Evolutionary conservation across 2,888 invertebrate species (phyloP), one percentile per base, ranked within the genome.

Genomic region (Pandemis cinnamomeana): DNA sequence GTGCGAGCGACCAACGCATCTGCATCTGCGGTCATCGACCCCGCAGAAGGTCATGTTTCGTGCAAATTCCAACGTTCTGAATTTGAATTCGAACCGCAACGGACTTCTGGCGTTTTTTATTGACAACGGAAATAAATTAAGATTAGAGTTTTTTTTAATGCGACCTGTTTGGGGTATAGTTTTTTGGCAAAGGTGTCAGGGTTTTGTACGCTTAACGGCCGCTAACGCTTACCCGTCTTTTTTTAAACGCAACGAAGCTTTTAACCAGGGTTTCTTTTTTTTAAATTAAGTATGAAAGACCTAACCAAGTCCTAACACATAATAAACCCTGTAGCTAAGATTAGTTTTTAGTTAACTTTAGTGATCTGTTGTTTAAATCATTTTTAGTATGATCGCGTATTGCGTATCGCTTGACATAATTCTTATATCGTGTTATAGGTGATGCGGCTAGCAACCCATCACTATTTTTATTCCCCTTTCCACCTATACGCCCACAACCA

Each of bases 1-100:
- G 92, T 92, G 91, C 88, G 91, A 91, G 91, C 84, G 80, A 77
- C 85, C 90, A 88, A 89, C 91, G 93, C 93, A 93, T 93, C 93
- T 93, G 93, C 93, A 93, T 91, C 51, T 85, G 82, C 79, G 92
- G 88, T 86, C 91, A 81, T 80, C 78, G 89, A 90, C 88, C 91
- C 81, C 80, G 74, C 72, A 90, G 91, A 92, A 92, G 92, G 91
- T 90, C 91, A 90, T 87, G 88, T 78, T 90, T 90, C 85, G 88
- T 90, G 90, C 87, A 86, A 78, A 82, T 74, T 80, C 80, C 79
- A 80, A 78, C 76, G 76, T 71, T 71, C 76, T 71, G 27, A 53
- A 58, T 61, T 58, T 64, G 44, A 60, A 67, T 71, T 71, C 55
- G 55, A 71, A 71, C 44, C 67, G 67, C 71, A 71, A 75, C 75